Conservation (phyloP, 2,888 invertebrate genomes). For the Synanthedon formicaeformis region DNA sequence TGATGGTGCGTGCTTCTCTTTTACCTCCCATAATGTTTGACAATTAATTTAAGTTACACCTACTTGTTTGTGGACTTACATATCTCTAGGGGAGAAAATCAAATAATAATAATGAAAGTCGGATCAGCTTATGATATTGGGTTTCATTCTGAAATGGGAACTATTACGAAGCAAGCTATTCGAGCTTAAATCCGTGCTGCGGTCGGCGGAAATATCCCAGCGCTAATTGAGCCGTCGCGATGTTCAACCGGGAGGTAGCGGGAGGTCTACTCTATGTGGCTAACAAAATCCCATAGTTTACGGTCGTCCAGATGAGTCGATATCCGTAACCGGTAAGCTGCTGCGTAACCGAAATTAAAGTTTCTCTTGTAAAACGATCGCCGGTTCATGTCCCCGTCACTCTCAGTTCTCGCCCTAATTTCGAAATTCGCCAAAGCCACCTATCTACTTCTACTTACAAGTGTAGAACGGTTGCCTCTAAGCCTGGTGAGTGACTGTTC, state of each 20-base stretch:
- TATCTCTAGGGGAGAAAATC: no score
- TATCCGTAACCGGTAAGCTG: conserved; percentile 8
- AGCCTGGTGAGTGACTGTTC: no score
- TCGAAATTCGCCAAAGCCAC: no score
- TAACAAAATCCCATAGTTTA: background rate
- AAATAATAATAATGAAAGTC: no score
- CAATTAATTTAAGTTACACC: no score
- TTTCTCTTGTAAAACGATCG: conserved; percentile 6
- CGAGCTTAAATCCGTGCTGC: conserved; percentile 5
- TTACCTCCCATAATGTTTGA: no score
- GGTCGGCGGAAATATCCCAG: conserved; percentile 7
- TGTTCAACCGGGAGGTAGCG: background rate
- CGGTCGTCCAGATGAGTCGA: conserved; percentile 6
- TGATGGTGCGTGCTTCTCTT: no score
- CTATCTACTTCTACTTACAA: no score
- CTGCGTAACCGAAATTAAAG: conserved; percentile 18
- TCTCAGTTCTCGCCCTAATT: no score
- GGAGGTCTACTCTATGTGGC: background rate
- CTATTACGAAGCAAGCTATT: conserved; percentile 5
- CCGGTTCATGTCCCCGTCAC: background rate
- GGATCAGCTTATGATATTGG: conserved; percentile 1
- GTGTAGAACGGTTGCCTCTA: no score
- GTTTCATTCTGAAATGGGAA: background rate
- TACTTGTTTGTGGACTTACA: no score
- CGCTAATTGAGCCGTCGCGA: background rate